Evolutionary conservation across 2,797 vertebrate genomes (phyloP).

Genomic region (Acrossocheilus fasciatus): DNA sequence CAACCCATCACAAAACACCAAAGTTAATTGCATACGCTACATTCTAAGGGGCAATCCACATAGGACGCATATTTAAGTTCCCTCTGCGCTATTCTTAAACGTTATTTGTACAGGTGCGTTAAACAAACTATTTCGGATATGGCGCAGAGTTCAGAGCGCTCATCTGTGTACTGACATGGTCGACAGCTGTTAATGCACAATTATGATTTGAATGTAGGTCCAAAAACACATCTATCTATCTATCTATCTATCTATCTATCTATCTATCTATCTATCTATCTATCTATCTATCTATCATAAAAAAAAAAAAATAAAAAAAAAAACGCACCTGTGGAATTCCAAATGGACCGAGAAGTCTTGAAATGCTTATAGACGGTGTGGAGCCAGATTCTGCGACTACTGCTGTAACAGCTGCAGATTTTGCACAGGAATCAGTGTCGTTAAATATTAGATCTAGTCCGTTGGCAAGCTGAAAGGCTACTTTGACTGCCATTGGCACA

Average conservation of each 20-base stretch:
- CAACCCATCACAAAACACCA: not conserved
- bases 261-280: no score
- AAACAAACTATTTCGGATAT: not conserved
- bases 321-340: slow-evolving; percentile 69
- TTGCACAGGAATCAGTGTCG: slow-evolving; percentile 22
- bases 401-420: slow-evolving; percentile 55
- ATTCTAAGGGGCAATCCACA: not conserved
- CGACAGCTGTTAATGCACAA: no score
- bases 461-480: slow-evolving; percentile 49
- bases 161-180: no score
- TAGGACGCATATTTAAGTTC: no score
- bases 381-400: slow-evolving; percentile 74
- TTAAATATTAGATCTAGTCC: slow-evolving; percentile 25
- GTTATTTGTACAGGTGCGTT: not conserved
- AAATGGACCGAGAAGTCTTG: slow-evolving; percentile 68
- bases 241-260: no score
- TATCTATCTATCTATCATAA: no score
- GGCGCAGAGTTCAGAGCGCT: no score
- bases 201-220: no score
- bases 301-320: no score
- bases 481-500: slow-evolving; percentile 49
- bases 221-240: no score
- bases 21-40: not conserved
- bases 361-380: slow-evolving; percentile 73
- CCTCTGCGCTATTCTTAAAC: no score